phyloP scores from a whole-genome alignment of 2,113 vertebrate genomes.

The Epinephelus moara region DNA sequence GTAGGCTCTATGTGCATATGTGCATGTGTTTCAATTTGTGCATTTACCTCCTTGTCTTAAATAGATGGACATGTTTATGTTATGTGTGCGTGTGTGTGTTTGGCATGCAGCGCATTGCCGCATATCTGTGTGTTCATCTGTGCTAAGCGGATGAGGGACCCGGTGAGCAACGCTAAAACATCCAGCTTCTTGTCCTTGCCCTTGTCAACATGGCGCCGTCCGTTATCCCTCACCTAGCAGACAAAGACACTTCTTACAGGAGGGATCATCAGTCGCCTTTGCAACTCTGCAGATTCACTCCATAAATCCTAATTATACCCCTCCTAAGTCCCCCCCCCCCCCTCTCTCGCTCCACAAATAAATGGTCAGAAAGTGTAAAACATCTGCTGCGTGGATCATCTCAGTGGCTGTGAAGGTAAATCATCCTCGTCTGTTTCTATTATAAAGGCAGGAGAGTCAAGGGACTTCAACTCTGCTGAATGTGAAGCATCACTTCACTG shows the following conservation, averaged over 20 bases:
- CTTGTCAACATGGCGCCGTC: constrained; percentile 93
- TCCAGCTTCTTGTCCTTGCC: constrained; percentile 88
- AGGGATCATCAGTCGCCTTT: constrained; percentile 95
- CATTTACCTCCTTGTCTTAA: constrained; percentile 28
- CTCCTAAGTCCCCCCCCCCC: constrained; percentile 62
- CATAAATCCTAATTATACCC: constrained; percentile 99
- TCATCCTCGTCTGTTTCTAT: constrained; percentile 91
- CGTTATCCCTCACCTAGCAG: constrained; percentile 93
- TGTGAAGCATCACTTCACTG: constrained; percentile 65
- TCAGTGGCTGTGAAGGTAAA: constrained; percentile 93
- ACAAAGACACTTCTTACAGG: constrained; percentile 90
- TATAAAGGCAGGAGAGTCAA: constrained; percentile 63
- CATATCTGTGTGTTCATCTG: constrained; percentile 59
- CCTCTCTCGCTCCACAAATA: constrained; percentile 87
- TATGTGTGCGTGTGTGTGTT: constrained; percentile 16
- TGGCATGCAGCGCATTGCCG: constrained; percentile 18
- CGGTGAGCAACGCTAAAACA: constrained; percentile 83
- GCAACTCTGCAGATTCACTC: constrained; percentile 99
- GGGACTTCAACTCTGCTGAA: constrained; percentile 66
- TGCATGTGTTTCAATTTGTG: constrained; percentile 13
- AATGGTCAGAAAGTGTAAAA: constrained; percentile 99
- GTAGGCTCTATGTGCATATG: not conserved
- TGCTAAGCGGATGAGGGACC: constrained; percentile 75
- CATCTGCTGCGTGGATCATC: constrained; percentile 98
- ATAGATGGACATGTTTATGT: constrained; percentile 25